Percentiles rank a stretch among this genome's conserved stretches.
Conservation (phyloP, 2,888 invertebrate genomes). For the Nomada lathburiana region DNA sequence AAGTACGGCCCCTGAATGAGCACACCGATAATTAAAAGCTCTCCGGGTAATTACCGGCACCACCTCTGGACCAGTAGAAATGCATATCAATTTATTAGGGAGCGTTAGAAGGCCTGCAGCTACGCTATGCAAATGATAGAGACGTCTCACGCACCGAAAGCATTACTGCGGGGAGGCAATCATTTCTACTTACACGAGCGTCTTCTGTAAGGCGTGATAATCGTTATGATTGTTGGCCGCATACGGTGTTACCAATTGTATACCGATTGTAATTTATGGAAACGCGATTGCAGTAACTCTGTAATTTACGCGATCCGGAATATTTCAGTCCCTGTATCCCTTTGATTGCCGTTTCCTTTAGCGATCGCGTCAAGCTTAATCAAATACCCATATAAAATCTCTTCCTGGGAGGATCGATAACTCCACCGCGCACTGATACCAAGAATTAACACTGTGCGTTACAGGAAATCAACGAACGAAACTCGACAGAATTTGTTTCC, state of each 20-base stretch:
- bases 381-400: too few species aligned
- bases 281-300: too few species aligned
- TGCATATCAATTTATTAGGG: slow-evolving; percentile 15
- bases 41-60: slow-evolving; percentile 22
- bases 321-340: too few species aligned
- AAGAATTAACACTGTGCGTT: too few species aligned
- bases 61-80: background rate
- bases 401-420: too few species aligned
- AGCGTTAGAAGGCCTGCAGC: slow-evolving; percentile 1
- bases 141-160: background rate
- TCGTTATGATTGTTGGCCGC: background rate
- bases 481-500: background rate
- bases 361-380: too few species aligned
- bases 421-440: too few species aligned
- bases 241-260: too few species aligned
- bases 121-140: background rate
- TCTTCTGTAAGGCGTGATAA: background rate
- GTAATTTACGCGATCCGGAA: too few species aligned
- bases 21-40: slow-evolving; percentile 38
- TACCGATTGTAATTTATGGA: too few species aligned
- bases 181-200: background rate
- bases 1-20: background rate
- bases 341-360: too few species aligned
- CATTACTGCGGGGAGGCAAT: background rate
- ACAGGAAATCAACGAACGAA: too few species aligned